Evolutionary conservation across 2,113 vertebrate species (phyloP), one percentile per base, ranked within the genome.

Genomic region (Nanorana parkeri): DNA sequence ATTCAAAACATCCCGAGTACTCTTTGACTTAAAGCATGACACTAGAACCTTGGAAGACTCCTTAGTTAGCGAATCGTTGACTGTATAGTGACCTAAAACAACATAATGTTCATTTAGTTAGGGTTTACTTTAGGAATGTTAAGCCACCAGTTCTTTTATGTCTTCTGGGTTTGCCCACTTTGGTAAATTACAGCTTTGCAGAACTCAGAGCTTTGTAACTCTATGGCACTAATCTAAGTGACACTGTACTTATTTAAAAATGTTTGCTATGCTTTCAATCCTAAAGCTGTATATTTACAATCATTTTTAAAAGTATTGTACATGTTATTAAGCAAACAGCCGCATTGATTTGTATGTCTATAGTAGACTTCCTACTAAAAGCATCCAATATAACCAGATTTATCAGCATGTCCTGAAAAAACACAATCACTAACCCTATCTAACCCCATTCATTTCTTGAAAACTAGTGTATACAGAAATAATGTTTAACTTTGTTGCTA

Each of bases 11-110:
- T 88, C 83, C 21, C 74, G 77, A 65, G 68, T 65, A 0, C 91
- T 88, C 80, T 87, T 92, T n/a, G 94, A 93, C 72, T 85, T 92
- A 87, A 94, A 96, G 84, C 88, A 90, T 80, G 94, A 94, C 73
- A 87, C 74, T 8, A 89, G 20, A 2, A 77, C 77, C 76, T 83
- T 90, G 20, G 93, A 89, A 3, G 87, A 83, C 17, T 82, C 85
- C 81, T 87, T 89, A 83, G 85, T 85, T 24, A 91, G 58, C 24
- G 90, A 86, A 47, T 91, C 83, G 0, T 87, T 94, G 71, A 93
- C 77, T 28, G 61, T 61, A 80, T 94, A 95, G 64, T 94, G 90
- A 74, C 93, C 95, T 95, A 80, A 69, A 83, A 76, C 8, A 75
- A 68, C 21, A 69, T 32, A 78, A 19, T 52, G 71, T 60, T 58